Percentiles rank a stretch among this genome's conserved stretches.
phyloP scores from a whole-genome alignment of 2,113 vertebrate genomes.

The Oreochromis aureus region DNA sequence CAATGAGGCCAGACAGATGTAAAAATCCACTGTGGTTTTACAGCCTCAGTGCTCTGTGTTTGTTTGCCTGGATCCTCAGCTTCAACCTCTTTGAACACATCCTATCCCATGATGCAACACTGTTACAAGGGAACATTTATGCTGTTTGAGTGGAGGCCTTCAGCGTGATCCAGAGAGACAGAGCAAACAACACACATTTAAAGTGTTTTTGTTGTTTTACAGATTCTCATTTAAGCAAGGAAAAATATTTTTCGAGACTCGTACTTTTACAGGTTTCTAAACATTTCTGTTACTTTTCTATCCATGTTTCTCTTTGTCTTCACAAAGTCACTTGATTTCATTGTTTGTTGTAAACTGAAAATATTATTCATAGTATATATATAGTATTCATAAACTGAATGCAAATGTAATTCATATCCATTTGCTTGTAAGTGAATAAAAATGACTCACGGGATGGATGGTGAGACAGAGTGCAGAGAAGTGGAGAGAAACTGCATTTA shows the following conservation, averaged over 20 bases:
- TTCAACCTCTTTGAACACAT: slow-evolving; percentile 10
- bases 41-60: slow-evolving; percentile 22
- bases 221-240: background rate
- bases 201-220: background rate
- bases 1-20: slow-evolving; percentile 75
- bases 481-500: background rate
- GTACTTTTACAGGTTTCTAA: background rate
- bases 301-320: background rate
- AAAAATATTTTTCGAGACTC: rapidly evolving
- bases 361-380: too few relatives aligned
- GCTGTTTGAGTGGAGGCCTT: slow-evolving; percentile 12
- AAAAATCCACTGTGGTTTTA: slow-evolving; percentile 59
- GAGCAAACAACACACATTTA: background rate
- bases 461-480: background rate
- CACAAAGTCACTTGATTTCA: background rate
- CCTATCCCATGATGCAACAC: slow-evolving; percentile 36
- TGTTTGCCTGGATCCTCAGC: slow-evolving; percentile 26
- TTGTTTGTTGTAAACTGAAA: background rate
- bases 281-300: background rate
- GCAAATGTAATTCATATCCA: background rate
- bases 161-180: background rate
- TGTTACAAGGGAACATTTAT: slow-evolving; percentile 27
- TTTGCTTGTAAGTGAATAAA: background rate
- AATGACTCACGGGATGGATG: background rate
- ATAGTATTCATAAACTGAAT: background rate